phyloP scores from a whole-genome alignment of 1,140 invertebrate species.

The Zaprionus nigranus region DNA sequence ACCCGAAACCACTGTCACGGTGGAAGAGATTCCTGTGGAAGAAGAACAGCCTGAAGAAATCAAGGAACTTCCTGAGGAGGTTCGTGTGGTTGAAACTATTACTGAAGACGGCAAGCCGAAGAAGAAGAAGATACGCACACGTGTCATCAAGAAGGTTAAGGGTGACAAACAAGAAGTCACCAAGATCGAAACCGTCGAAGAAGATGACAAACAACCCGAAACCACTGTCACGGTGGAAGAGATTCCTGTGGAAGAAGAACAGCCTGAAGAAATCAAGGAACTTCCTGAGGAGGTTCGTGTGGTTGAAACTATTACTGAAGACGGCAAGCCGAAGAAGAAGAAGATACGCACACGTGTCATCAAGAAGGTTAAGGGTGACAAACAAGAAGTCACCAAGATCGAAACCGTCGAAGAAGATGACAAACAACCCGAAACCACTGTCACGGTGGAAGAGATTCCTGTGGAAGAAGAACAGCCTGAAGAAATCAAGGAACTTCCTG shows the following conservation, averaged over 20 bases:
- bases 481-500: conserved; percentile 65
- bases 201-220: conserved; percentile 84
- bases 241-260: conserved; percentile 55
- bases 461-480: conserved; percentile 53
- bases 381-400: conserved; percentile 79
- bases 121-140: conserved; percentile 70
- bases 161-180: conserved; percentile 84
- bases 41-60: conserved; percentile 48
- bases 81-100: conserved; percentile 68
- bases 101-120: conserved; percentile 60
- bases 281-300: conserved; percentile 34
- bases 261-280: conserved; percentile 69
- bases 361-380: conserved; percentile 74
- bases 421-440: conserved; percentile 63
- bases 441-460: conserved; percentile 54
- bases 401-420: conserved; percentile 79
- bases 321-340: conserved; percentile 69
- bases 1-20: conserved; percentile 58
- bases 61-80: conserved; percentile 82
- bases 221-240: conserved; percentile 67
- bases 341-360: conserved; percentile 70
- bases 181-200: conserved; percentile 85
- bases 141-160: conserved; percentile 81
- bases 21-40: conserved; percentile 42
- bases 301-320: conserved; percentile 56